These are phyloP conservation scores for Myathropa florea DNA, from an alignment of 2,888 invertebrate genomes.

Conservation along the genomic window DNA sequence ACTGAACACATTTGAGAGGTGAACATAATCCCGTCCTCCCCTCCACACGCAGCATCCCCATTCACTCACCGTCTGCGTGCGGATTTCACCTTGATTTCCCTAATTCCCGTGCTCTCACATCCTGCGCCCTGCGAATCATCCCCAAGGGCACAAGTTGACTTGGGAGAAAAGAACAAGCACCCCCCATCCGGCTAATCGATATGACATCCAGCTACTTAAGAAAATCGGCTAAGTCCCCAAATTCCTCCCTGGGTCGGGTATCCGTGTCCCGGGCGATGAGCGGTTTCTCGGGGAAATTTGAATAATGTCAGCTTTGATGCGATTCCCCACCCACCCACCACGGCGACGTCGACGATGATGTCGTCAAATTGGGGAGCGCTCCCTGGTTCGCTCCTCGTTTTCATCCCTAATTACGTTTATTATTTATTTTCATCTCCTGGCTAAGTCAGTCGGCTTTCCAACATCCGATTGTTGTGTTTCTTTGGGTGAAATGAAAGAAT, in stretches of 20 bases:
- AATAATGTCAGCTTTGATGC: conserved; percentile 26
- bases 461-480: not conserved
- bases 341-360: too few relatives aligned
- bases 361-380: conserved; percentile 22
- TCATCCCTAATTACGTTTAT: conserved; percentile 55
- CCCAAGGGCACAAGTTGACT: conserved; percentile 4
- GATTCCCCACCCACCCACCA: not conserved
- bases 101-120: not conserved
- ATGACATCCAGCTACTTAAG: conserved; percentile 59
- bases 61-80: too few relatives aligned
- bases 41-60: not conserved
- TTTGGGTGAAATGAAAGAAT: not conserved
- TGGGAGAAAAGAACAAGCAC: conserved; percentile 1
- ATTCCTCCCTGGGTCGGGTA: not conserved
- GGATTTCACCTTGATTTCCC: not conserved
- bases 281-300: not conserved
- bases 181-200: conserved; percentile 44
- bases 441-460: not conserved
- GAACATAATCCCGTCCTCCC: not conserved
- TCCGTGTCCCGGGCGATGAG: not conserved
- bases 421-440: conserved; percentile 40
- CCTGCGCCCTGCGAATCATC: not conserved
- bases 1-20: conserved; percentile 7
- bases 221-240: conserved; percentile 45
- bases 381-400: not conserved